These are phyloP conservation scores for Pedetes capensis DNA, from an alignment of 2,113 vertebrate genomes.

Conservation along the genomic window DNA sequence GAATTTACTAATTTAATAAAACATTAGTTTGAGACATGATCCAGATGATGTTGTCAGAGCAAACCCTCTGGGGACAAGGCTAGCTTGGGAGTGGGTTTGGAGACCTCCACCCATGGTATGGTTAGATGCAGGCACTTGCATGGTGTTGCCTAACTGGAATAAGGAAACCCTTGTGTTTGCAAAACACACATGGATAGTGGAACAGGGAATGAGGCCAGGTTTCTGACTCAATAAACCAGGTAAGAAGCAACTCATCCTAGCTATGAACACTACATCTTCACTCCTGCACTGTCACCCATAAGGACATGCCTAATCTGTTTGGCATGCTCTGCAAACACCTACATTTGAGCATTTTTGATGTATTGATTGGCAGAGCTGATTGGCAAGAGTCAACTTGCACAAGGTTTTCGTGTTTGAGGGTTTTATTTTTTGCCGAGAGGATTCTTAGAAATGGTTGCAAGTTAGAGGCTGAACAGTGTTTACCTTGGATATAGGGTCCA, in stretches of 20 bases:
- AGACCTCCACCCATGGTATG: background rate
- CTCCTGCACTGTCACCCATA: background rate
- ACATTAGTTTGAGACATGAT: background rate
- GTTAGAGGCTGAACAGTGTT: background rate
- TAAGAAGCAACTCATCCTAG: background rate
- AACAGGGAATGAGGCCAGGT: background rate
- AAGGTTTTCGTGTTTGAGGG: background rate
- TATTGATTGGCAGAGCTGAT: too few species aligned
- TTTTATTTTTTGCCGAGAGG: background rate
- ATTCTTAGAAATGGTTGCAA: background rate
- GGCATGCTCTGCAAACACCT: background rate
- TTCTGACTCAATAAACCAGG: background rate
- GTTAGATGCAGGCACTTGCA: background rate
- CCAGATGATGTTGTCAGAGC: background rate
- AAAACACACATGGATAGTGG: background rate
- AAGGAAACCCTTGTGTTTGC: background rate
- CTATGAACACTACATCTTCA: background rate
- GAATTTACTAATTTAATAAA: too few species aligned
- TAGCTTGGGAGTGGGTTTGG: background rate
- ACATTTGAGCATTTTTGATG: background rate
- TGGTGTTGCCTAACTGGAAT: background rate
- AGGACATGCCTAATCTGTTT: background rate
- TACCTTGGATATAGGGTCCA: background rate
- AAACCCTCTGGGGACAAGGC: background rate
- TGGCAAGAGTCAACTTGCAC: background rate